A percentile compares a stretch with the other conserved stretches of the same genome.
These are phyloP conservation scores for Sturnira hondurensis DNA, from an alignment of 2,113 vertebrate species.

Conservation along the genomic window DNA sequence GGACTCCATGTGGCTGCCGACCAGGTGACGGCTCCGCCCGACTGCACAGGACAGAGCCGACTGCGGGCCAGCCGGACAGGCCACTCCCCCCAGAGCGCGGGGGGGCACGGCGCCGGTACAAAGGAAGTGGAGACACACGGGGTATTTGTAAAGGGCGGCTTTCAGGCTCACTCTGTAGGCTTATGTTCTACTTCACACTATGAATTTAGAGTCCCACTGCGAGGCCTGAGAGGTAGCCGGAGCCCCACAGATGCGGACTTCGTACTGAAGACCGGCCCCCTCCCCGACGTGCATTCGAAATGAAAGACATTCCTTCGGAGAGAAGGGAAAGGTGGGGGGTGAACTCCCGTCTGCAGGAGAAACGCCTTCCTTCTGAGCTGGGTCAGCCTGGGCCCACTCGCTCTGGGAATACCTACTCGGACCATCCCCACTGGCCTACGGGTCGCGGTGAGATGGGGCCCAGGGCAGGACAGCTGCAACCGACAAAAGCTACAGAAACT, in stretches of 20 bases:
- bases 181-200: not conserved
- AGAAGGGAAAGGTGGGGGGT: not conserved
- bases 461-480: not conserved
- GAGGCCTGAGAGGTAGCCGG: not conserved
- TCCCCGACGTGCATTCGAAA: not conserved
- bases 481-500: not conserved
- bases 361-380: not conserved
- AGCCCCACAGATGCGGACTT: not conserved
- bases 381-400: not conserved
- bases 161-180: not conserved
- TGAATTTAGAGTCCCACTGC: fast-evolving
- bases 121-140: not conserved
- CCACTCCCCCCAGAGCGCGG: not conserved
- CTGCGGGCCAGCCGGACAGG: not conserved
- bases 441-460: not conserved
- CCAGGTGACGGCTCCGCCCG: not conserved
- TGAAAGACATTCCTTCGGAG: not conserved
- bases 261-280: not conserved
- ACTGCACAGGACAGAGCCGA: not conserved
- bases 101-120: not conserved
- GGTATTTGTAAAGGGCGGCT: not conserved
- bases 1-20: not conserved
- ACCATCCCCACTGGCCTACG: not conserved
- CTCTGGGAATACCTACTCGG: not conserved
- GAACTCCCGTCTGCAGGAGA: not conserved